A percentile compares a stretch with the other conserved stretches of the same genome.
phyloP scores from a whole-genome alignment of 2,888 invertebrate species.

The Zelleria hepariella region DNA sequence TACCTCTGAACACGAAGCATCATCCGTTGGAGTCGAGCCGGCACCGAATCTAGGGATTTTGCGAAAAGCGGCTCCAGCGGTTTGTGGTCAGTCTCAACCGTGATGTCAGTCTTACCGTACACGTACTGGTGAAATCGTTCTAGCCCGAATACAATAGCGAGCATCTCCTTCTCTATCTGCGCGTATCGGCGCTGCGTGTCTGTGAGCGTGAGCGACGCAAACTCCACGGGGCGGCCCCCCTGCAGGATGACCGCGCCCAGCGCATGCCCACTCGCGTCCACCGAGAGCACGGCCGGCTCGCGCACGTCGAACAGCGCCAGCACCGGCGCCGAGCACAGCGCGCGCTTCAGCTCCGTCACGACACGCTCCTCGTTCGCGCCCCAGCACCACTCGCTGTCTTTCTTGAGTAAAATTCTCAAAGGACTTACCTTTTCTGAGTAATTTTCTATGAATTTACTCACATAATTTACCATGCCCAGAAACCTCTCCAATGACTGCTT shows the following conservation, averaged over 20 bases:
- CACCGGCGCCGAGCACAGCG: slow-evolving; percentile 12
- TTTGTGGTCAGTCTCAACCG: slow-evolving; percentile 24
- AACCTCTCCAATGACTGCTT: not conserved
- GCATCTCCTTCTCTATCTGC: slow-evolving; percentile 25
- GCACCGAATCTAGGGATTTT: slow-evolving; percentile 15
- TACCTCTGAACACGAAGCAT: slow-evolving; percentile 19
- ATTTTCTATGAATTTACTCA: slow-evolving; percentile 14
- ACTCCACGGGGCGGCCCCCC: slow-evolving; percentile 15
- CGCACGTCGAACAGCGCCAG: slow-evolving; percentile 8
- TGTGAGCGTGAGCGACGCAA: no score
- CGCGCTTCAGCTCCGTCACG: slow-evolving; percentile 10
- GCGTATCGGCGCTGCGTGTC: no score
- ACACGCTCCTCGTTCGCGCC: not conserved
- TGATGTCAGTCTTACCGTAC: slow-evolving; percentile 16
- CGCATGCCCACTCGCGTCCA: slow-evolving; percentile 17
- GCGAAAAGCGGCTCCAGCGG: slow-evolving; percentile 22
- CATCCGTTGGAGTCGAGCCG: slow-evolving; percentile 21
- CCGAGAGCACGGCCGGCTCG: slow-evolving; percentile 14
- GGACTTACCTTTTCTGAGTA: slow-evolving; percentile 7
- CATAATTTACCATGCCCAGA: slow-evolving; percentile 7
- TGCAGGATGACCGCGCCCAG: slow-evolving; percentile 19
- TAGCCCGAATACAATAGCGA: slow-evolving; percentile 22
- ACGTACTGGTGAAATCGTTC: slow-evolving; percentile 22
- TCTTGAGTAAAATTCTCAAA: not conserved
- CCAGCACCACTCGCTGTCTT: slow-evolving; percentile 1